phyloP scores from a whole-genome alignment of 2,797 vertebrate species.

The Anabas testudineus region DNA sequence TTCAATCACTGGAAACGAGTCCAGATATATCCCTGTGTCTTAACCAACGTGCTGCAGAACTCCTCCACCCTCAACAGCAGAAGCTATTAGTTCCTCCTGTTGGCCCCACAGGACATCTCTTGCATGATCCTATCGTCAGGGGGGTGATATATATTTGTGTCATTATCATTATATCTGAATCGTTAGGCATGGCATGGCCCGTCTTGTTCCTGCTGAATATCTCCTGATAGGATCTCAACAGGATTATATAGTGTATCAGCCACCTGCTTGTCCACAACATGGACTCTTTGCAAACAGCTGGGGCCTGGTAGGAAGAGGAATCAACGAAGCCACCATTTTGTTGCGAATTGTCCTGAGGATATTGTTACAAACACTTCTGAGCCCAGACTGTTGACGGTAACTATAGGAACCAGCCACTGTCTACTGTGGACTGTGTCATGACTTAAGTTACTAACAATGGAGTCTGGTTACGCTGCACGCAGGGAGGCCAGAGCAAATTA shows the following conservation, averaged over 20 bases:
- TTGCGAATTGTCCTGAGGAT: slow-evolving; percentile 57
- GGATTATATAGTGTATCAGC: slow-evolving; percentile 18
- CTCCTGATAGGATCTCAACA: slow-evolving; percentile 25
- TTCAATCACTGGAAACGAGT: background rate
- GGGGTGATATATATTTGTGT: slow-evolving; percentile 4
- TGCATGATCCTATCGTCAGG: background rate
- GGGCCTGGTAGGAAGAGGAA: slow-evolving; percentile 16
- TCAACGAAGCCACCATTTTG: slow-evolving; percentile 56
- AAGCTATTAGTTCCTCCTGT: background rate
- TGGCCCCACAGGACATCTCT: background rate
- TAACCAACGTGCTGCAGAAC: background rate
- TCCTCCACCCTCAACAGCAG: background rate
- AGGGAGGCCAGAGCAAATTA: slow-evolving; percentile 49
- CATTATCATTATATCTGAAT: slow-evolving; percentile 15
- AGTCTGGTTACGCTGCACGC: slow-evolving; percentile 73
- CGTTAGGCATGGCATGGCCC: slow-evolving; percentile 13
- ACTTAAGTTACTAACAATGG: slow-evolving; percentile 80
- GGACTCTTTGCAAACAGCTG: slow-evolving; percentile 40
- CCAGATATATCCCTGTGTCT: background rate
- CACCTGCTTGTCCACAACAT: slow-evolving; percentile 50
- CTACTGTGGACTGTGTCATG: slow-evolving; percentile 66
- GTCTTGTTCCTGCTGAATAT: slow-evolving; percentile 7
- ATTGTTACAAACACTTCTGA: slow-evolving; percentile 65
- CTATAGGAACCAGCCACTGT: slow-evolving; percentile 74
- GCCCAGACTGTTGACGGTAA: slow-evolving; percentile 77